Base-by-base conservation (phyloP, 2,888 invertebrate genomes). In the Unio delphinus region DNA sequence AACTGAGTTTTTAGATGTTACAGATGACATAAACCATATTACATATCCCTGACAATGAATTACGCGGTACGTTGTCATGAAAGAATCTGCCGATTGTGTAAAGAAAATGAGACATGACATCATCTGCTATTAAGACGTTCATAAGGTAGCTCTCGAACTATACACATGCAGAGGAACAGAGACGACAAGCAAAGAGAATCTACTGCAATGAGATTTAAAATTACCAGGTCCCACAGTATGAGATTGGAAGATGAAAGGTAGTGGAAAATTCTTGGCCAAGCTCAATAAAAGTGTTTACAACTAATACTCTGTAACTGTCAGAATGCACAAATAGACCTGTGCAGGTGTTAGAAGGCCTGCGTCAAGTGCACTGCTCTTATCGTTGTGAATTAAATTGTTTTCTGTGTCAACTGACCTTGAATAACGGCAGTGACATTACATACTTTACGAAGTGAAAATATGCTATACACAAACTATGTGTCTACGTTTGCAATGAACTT, bases 61-160 rank as follows among this genome's bases (percentile, higher is more conserved):
- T 4, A 34, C 30, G 60, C 59, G 7, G 60, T 66, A 20, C 4
- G 45, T 7, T 30, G 58, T 30, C 59, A 66, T 34, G 66, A 66
- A 5, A 23, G 55, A 11, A 57, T 57, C 17, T 15, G 64, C 30
- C 2, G 30, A n/a, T 18, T n/a, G 20, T 59, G n/a, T 2, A 4
- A 28, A 56, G 60, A 59, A 5, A 30, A 66, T 23, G 45, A 59
- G 54, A 8, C 4, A 6, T 55, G 66, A 20, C 20, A 26, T 26
- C 66, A 66, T n/a, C 59, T 66, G 45, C 59, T 66, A 26, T n/a
- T 60, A n/a, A 30, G 45, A 34, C 26, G 18, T 1, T 34, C 45
- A 26, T 59, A 7, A n/a, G 56, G 58, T 5, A 17, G 66, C 66
- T 6, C 26, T 66, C 8, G 1, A 23, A 23, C 60, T 45, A 45